phyloP scores from a whole-genome alignment of 2,113 vertebrate species.

The Stegostoma tigrinum region DNA sequence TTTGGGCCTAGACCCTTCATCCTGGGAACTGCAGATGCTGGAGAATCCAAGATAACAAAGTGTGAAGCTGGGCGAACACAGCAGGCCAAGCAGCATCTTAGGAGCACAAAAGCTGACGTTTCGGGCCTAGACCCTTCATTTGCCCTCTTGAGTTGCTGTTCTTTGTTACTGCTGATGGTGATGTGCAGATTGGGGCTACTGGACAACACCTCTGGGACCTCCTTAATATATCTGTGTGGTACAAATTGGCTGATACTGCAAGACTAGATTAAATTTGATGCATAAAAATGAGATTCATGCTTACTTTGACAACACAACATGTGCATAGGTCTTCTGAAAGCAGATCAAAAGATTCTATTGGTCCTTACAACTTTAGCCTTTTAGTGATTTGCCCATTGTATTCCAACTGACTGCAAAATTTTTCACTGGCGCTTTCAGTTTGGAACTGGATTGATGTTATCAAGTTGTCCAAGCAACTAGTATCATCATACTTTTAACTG shows the following conservation, averaged over 20 bases:
- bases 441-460: background rate
- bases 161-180: background rate
- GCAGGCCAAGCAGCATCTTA: too few species aligned
- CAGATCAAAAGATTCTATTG: background rate
- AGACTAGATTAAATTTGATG: background rate
- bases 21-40: too few species aligned
- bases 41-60: too few species aligned
- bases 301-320: background rate
- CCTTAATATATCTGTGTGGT: background rate
- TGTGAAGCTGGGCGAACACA: too few species aligned
- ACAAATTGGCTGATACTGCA: background rate
- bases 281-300: background rate
- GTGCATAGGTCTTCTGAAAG: background rate
- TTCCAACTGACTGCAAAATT: background rate
- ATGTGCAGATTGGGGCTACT: background rate
- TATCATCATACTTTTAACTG: background rate
- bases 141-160: background rate
- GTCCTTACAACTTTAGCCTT: background rate
- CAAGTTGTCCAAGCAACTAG: background rate
- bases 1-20: too few species aligned
- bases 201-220: background rate
- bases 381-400: background rate
- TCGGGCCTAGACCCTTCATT: too few species aligned
- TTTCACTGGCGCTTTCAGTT: background rate
- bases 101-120: too few species aligned